Conservation (phyloP, 1,140 invertebrate species). For the Solen grandis region DNA sequence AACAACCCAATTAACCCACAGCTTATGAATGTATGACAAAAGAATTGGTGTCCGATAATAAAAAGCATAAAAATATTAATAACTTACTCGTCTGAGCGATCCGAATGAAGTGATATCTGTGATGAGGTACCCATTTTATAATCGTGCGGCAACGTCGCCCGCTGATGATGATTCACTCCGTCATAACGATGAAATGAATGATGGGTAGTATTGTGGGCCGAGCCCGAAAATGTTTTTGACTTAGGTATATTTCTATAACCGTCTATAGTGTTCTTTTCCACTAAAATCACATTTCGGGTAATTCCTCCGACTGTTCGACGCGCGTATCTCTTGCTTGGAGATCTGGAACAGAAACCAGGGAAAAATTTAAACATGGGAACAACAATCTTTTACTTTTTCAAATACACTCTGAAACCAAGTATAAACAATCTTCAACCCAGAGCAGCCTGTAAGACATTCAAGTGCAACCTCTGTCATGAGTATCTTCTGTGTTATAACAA, state of each 20-base stretch:
- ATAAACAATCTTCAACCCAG: too few relatives aligned
- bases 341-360: slow-evolving; percentile 81
- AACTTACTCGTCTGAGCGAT: slow-evolving; percentile 78
- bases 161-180: slow-evolving; percentile 67
- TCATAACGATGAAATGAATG: slow-evolving; percentile 72
- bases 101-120: slow-evolving; percentile 66
- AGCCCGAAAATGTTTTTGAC: slow-evolving; percentile 75
- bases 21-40: too few relatives aligned
- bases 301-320: slow-evolving; percentile 82
- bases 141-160: slow-evolving; percentile 75
- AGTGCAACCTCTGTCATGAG: too few relatives aligned
- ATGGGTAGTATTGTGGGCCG: slow-evolving; percentile 47
- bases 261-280: slow-evolving; percentile 82
- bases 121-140: slow-evolving; percentile 68
- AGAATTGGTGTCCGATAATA: too few relatives aligned
- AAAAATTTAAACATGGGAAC: not conserved
- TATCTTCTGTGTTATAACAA: too few relatives aligned
- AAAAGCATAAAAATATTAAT: too few relatives aligned
- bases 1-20: too few relatives aligned
- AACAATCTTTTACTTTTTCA: not conserved
- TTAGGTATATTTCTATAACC: slow-evolving; percentile 76
- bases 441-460: too few relatives aligned
- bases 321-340: slow-evolving; percentile 85
- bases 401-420: not conserved
- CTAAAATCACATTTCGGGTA: slow-evolving; percentile 78